Percentiles rank a stretch among this genome's conserved stretches.
phyloP scores from a whole-genome alignment of 2,113 vertebrate genomes.

The Bostrychus sinensis region DNA sequence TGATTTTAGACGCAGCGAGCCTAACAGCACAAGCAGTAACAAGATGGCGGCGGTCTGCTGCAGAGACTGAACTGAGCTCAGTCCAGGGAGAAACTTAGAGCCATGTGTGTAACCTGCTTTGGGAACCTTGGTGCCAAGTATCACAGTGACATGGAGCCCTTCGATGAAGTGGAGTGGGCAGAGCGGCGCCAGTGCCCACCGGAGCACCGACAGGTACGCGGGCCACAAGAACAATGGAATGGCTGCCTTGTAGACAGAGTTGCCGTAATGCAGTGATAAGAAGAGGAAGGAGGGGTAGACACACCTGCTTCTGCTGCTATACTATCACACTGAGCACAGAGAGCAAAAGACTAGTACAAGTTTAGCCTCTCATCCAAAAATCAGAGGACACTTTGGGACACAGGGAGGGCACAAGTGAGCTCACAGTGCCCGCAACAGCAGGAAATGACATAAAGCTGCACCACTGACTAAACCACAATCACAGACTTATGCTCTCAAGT shows the following conservation, averaged over 20 bases:
- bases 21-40: constrained; percentile 57
- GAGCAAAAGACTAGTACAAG: constrained; percentile 22
- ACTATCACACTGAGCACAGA: constrained; percentile 22
- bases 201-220: constrained; percentile 52
- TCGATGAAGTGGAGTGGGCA: constrained; percentile 47
- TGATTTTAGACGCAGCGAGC: constrained; percentile 49
- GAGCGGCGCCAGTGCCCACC: constrained; percentile 43
- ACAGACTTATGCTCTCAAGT: constrained; percentile 22
- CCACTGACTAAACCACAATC: constrained; percentile 16
- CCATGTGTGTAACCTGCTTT: constrained; percentile 32
- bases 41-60: constrained; percentile 74
- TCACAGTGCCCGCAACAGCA: constrained; percentile 17
- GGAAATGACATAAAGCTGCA: constrained; percentile 15
- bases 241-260: constrained; percentile 69
- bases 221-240: constrained; percentile 70
- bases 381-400: constrained; percentile 63
- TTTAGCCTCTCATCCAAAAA: constrained; percentile 20
- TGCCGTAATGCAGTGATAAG: constrained; percentile 74
- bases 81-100: constrained; percentile 57
- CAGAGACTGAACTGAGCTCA: constrained; percentile 48
- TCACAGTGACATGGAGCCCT: constrained; percentile 60
- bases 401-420: constrained; percentile 29
- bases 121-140: constrained; percentile 65
- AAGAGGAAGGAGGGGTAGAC: constrained; percentile 60
- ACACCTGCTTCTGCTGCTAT: constrained; percentile 64